Conservation (phyloP, 2,888 invertebrate species). For the Yponomeuta cagnagella region DNA sequence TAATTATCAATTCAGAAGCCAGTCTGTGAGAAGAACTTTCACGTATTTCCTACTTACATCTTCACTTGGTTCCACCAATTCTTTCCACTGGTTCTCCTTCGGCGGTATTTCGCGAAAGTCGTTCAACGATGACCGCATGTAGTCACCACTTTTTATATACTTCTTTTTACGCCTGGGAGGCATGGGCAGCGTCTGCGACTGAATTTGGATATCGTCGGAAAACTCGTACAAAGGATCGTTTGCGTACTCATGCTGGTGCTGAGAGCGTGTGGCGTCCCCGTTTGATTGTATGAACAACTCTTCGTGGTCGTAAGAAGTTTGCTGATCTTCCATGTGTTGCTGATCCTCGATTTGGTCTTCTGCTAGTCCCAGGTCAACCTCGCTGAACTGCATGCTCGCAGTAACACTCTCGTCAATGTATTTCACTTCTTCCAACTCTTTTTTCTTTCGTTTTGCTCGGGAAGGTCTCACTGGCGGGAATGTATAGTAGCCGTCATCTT, state of each 20-base stretch:
- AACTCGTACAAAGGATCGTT: constrained; percentile 73
- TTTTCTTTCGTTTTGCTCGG: constrained; percentile 72
- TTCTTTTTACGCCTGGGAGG: constrained; percentile 64
- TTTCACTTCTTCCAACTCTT: constrained; percentile 45
- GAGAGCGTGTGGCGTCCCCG: constrained; percentile 26
- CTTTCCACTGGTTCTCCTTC: constrained; percentile 43
- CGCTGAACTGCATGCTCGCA: constrained; percentile 62
- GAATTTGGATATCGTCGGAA: constrained; percentile 62
- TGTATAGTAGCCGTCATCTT: constrained; percentile 71
- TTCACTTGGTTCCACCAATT: constrained; percentile 41
- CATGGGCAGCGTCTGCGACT: constrained; percentile 66
- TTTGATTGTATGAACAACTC: constrained; percentile 35
- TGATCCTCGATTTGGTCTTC: constrained; percentile 62
- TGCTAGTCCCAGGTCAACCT: constrained; percentile 59
- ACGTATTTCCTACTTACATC: constrained; percentile 51
- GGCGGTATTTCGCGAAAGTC: constrained; percentile 46
- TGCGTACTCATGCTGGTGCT: constrained; percentile 58
- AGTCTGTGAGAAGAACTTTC: background rate
- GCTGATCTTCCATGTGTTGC: constrained; percentile 41
- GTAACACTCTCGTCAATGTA: constrained; percentile 64
- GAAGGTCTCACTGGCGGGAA: constrained; percentile 75
- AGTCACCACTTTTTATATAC: constrained; percentile 40
- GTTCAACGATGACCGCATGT: constrained; percentile 53
- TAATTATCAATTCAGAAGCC: too few relatives aligned
- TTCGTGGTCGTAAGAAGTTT: constrained; percentile 35